These are phyloP conservation scores for Pardosa pseudoannulata DNA, from an alignment of 2,888 invertebrate genomes.

Conservation along the genomic window DNA sequence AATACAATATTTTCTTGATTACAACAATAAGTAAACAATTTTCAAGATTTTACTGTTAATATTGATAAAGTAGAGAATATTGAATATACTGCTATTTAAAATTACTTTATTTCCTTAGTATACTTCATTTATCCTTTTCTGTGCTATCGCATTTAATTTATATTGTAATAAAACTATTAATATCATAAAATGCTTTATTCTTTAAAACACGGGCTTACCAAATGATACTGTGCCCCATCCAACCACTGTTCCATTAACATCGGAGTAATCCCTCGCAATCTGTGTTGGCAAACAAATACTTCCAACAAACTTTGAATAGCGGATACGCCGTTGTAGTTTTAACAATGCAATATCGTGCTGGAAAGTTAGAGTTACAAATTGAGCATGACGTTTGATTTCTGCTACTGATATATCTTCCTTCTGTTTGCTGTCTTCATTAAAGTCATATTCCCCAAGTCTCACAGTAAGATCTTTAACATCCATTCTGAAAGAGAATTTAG, in stretches of 20 bases:
- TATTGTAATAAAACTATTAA: too few relatives aligned
- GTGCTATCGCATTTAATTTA: too few relatives aligned
- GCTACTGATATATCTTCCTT: constrained; percentile 57
- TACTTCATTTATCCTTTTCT: too few relatives aligned
- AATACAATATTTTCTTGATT: too few relatives aligned
- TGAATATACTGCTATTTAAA: too few relatives aligned
- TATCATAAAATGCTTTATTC: too few relatives aligned
- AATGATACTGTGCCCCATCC: constrained; percentile 70
- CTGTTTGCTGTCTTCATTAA: constrained; percentile 25
- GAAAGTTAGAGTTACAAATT: constrained; percentile 58
- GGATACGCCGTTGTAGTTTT: constrained; percentile 36
- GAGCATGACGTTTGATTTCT: constrained; percentile 61
- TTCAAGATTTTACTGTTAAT: too few relatives aligned
- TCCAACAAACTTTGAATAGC: constrained; percentile 50
- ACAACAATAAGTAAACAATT: too few relatives aligned
- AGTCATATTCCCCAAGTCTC: constrained; percentile 68
- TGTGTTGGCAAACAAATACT: constrained; percentile 59
- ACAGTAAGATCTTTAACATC: constrained; percentile 81
- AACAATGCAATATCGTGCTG: constrained; percentile 68
- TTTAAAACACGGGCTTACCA: constrained; percentile 43
- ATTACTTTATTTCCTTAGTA: too few relatives aligned
- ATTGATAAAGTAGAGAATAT: too few relatives aligned
- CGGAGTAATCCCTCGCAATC: constrained; percentile 15
- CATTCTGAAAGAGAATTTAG: constrained; percentile 82
- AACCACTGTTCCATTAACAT: constrained; percentile 60